Evolutionary conservation across 2,888 invertebrate genomes (phyloP), one percentile per base, ranked within the genome.

Genomic region (Phrixothrix hirtus): DNA sequence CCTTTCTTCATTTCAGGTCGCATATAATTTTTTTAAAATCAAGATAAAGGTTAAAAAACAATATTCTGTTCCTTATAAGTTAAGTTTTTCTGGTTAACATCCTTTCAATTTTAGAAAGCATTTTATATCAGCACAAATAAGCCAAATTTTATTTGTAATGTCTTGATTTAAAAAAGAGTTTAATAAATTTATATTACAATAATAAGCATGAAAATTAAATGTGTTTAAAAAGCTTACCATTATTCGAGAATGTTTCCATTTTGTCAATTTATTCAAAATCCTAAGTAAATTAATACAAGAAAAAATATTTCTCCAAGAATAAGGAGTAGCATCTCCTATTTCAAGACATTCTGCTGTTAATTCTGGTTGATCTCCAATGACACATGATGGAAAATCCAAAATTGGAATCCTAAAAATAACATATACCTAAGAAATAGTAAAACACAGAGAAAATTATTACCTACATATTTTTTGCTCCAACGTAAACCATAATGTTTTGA

Each of bases 161-260:
- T n/a, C n/a, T n/a, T n/a, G n/a, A n/a, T n/a, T n/a, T n/a, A n/a
- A n/a, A n/a, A n/a, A n/a, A n/a, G n/a, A n/a, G n/a, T n/a, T n/a
- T n/a, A 5, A 3, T 14, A 4, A 31, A 21, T 7, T 21, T 21
- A 25, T 21, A 11, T 17, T 17, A 21, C 29, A 29, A 29, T 29
- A 9, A 5, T 21, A 21, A 21, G 21, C 7, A 21, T 21, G 3
- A 21, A 29, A 42, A 26, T n/a, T n/a, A n/a, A n/a, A n/a, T n/a
- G n/a, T n/a, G n/a, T n/a, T n/a, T n/a, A n/a, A n/a, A n/a, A n/a
- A n/a, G n/a, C 51, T 67, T 71, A 81, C 82, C 94, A 95, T 95
- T 55, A 95, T 94, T 59, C 99, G 85, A n/a, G 98, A 97, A 76
- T 98, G 97, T 74, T 99, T 99, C 95, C 98, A 97, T 77, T 99